Evolutionary conservation across 1,140 invertebrate species (phyloP).

Genomic region (Papilio polyxenes): DNA sequence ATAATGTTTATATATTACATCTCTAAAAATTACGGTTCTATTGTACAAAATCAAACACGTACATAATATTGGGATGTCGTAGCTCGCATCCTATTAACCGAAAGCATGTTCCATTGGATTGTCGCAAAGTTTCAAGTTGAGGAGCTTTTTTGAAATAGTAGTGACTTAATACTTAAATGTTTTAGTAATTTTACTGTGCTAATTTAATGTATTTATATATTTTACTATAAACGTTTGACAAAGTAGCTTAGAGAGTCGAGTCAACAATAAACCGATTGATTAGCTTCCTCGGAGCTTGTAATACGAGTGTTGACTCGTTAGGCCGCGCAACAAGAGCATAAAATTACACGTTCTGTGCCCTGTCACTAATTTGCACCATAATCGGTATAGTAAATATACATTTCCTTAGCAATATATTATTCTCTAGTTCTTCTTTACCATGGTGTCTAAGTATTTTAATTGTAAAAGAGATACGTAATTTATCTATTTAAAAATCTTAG

Average conservation of each 20-base stretch:
- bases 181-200: not conserved
- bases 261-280: slow-evolving; percentile 5
- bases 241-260: too few species aligned
- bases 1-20: too few species aligned
- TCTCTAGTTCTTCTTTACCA: too few species aligned
- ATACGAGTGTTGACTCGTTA: not conserved
- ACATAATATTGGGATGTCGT: not conserved
- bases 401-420: too few species aligned
- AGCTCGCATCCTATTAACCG: not conserved
- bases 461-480: too few species aligned
- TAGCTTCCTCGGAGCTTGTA: not conserved
- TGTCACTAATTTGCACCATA: not conserved
- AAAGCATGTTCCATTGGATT: not conserved
- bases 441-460: too few species aligned
- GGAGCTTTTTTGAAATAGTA: not conserved
- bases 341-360: not conserved
- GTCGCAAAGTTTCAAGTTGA: not conserved
- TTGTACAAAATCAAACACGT: not conserved
- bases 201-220: too few species aligned
- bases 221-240: too few species aligned
- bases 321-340: not conserved
- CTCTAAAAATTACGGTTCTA: not conserved
- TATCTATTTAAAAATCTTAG: too few species aligned
- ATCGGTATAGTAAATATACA: too few species aligned
- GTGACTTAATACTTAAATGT: not conserved